Conservation (phyloP, 2,113 vertebrate genomes). For the Stomatorhinus ivindoensis region DNA sequence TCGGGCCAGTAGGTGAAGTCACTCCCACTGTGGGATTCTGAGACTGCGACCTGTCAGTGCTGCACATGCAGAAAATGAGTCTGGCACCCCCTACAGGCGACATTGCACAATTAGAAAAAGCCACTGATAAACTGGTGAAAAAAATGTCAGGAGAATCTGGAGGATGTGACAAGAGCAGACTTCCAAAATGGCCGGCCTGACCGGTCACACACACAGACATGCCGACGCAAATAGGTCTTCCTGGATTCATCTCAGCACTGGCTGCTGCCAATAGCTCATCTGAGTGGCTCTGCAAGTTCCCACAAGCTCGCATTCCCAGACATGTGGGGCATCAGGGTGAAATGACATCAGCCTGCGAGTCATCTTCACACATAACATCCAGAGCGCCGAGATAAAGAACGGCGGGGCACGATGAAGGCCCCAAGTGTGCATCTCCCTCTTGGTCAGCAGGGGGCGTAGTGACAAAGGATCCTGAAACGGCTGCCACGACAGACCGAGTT, state of each 20-base stretch:
- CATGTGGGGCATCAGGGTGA: conserved; percentile 2
- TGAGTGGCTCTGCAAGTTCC: conserved; percentile 10
- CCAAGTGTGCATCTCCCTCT: not conserved
- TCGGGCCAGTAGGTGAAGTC: not conserved
- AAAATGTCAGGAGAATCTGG: not conserved
- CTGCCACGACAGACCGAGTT: not conserved
- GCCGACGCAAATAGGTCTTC: not conserved
- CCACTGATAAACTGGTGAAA: not conserved
- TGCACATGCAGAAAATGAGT: not conserved
- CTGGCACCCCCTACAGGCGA: not conserved
- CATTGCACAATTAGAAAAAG: not conserved
- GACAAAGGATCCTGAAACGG: not conserved
- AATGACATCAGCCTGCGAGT: conserved; percentile 14
- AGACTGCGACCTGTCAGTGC: not conserved
- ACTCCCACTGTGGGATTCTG: not conserved
- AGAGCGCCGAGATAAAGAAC: not conserved
- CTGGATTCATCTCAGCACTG: not conserved
- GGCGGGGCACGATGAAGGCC: not conserved
- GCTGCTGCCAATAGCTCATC: not conserved
- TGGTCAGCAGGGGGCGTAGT: not conserved
- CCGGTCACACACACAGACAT: not conserved
- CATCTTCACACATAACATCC: too few relatives aligned
- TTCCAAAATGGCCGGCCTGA: not conserved
- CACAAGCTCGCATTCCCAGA: conserved; percentile 22
- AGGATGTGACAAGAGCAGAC: not conserved